Percentiles rank a stretch among this genome's conserved stretches.
phyloP scores from a whole-genome alignment of 2,797 vertebrate genomes.

The Euphonia xanthogaster region DNA sequence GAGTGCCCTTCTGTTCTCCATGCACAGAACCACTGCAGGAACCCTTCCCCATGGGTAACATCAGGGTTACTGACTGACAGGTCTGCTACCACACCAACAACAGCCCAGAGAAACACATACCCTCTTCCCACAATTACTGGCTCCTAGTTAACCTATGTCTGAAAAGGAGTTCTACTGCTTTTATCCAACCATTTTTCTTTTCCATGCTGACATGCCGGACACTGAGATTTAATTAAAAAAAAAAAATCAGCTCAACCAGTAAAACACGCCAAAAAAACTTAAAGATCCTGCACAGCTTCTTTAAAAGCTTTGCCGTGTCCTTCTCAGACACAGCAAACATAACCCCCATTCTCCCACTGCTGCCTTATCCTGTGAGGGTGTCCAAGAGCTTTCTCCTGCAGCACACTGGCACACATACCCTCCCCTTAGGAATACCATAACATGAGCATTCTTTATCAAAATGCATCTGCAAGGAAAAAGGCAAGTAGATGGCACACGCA shows the following conservation, averaged over 20 bases:
- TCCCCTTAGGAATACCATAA: not conserved
- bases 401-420: fast-evolving
- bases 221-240: not conserved
- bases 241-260: not conserved
- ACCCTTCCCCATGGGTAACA: not conserved
- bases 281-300: not conserved
- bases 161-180: not conserved
- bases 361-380: not conserved
- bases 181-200: not conserved
- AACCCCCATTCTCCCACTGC: not conserved
- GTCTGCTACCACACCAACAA: not conserved
- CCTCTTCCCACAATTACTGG: not conserved
- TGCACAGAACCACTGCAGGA: not conserved
- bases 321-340: not conserved
- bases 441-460: not conserved
- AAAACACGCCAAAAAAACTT: not conserved
- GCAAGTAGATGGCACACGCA: not conserved
- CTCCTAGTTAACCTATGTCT: not conserved
- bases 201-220: not conserved
- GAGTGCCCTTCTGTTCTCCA: not conserved
- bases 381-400: not conserved
- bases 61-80: not conserved
- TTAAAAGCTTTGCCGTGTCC: not conserved
- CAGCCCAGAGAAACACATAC: not conserved
- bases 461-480: not conserved